Base-by-base conservation (phyloP, 2,113 vertebrate species). In the Boleophthalmus pectinirostris region DNA sequence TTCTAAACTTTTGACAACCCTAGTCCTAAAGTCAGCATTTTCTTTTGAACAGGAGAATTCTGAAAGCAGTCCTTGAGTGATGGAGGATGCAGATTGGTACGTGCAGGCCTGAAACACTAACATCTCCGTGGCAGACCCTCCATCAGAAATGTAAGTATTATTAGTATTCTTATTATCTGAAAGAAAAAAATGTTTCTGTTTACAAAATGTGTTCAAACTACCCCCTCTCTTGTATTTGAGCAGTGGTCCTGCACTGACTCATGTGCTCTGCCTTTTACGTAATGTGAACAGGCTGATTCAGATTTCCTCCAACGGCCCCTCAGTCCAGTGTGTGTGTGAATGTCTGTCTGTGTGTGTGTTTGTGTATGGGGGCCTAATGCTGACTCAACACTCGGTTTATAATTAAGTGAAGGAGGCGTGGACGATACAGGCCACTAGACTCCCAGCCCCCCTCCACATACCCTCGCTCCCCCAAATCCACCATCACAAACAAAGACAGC, bases 331-430 rank as follows among this genome's bases (percentile, higher is more conserved):
- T 14, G 21, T 13, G 54, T 24, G 21, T 14, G 54, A 3, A 21
- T 57, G 54, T 57, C 21, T 24, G 51, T 53, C 21, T 57, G 21
- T 57, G 20, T 10, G 53, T 54, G 53, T 25, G 56, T 24, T 2
- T 15, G 21, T 57, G 56, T 57, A 12, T 87, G 80, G 69, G 4
- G 77, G 75, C 20, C 13, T 66, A 70, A 79, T 57, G 85, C 85
- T 85, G 86, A 87, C 74, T 85, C 75, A 49, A 83, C 89, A 83
- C 82, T 89, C 77, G 82, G 81, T 84, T 88, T 89, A 82, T 83
- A 88, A 87, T 91, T 91, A 90, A 80, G 58, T 69, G 54, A 72
- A 70, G 81, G 81, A 72, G 82, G 74, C 75, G 73, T 78, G 79
- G 70, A 82, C 81, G 86, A 85, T 66, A 89, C 73, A 75, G 84